These are phyloP conservation scores for Cliona cf. orientalis DNA, from an alignment of 37 sponge, comb jelly and placozoan species.

Conservation along the genomic window DNA sequence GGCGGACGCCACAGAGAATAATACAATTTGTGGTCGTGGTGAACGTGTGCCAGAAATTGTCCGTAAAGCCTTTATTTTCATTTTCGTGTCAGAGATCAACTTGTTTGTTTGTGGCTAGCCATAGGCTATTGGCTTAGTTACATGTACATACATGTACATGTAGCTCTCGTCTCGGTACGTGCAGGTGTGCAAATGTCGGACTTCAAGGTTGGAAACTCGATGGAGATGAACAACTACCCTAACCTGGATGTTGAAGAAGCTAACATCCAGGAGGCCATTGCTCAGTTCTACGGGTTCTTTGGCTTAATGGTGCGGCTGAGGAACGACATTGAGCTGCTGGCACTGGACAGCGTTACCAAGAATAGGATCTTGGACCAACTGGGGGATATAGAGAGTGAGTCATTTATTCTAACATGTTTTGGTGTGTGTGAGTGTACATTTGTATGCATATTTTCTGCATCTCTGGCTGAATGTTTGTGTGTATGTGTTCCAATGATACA, in stretches of 20 bases:
- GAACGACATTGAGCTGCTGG: conserved; percentile 14
- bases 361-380: conserved; percentile 33
- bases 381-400: conserved; percentile 54
- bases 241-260: conserved; percentile 41
- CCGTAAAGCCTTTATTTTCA: no score
- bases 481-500: not conserved
- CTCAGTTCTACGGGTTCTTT: conserved; percentile 55
- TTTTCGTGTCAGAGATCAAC: no score
- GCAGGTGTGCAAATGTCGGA: no score
- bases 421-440: not conserved
- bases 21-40: no score
- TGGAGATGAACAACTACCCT: conserved; percentile 5
- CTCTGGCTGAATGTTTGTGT: not conserved
- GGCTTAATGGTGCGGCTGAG: conserved; percentile 9
- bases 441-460: not conserved
- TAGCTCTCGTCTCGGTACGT: no score
- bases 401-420: not conserved
- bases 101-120: no score
- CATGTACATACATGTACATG: no score
- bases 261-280: conserved; percentile 53
- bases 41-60: no score
- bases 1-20: no score
- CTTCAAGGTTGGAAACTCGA: no score
- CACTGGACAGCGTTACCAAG: conserved; percentile 4
- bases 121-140: no score